Percentiles rank a stretch among this genome's conserved stretches.
Conservation (phyloP, 2,888 invertebrate species). For the Notodonta dromedarius region DNA sequence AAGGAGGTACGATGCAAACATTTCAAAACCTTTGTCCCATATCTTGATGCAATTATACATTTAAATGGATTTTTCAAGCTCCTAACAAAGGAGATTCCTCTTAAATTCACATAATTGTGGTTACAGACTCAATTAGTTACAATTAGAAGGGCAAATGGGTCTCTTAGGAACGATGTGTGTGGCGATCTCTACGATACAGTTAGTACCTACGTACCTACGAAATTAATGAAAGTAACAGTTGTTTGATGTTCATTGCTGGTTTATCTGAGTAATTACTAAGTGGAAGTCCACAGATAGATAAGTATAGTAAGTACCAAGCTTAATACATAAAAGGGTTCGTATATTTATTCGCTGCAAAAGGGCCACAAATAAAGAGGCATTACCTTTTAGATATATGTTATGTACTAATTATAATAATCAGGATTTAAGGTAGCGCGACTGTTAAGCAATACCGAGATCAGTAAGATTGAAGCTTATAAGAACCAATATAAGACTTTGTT, state of each 20-base stretch:
- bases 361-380: no score
- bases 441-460: no score
- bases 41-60: background rate
- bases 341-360: no score
- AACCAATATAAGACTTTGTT: no score
- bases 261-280: background rate
- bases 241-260: constrained; percentile 1
- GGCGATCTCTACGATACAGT: constrained; percentile 26
- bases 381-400: no score
- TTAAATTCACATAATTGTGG: constrained; percentile 18
- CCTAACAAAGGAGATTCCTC: background rate
- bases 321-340: no score
- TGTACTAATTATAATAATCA: no score
- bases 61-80: constrained; percentile 1
- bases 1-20: background rate
- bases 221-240: background rate
- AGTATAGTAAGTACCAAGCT: no score
- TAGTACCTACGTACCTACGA: background rate
- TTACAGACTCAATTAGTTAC: constrained; percentile 51
- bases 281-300: no score
- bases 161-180: constrained; percentile 55
- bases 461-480: no score
- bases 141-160: constrained; percentile 55
- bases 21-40: background rate
- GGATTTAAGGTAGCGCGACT: no score